Evolutionary conservation across 1,140 invertebrate genomes (phyloP), one percentile per base, ranked within the genome.

Genomic region (Goniozus legneri): DNA sequence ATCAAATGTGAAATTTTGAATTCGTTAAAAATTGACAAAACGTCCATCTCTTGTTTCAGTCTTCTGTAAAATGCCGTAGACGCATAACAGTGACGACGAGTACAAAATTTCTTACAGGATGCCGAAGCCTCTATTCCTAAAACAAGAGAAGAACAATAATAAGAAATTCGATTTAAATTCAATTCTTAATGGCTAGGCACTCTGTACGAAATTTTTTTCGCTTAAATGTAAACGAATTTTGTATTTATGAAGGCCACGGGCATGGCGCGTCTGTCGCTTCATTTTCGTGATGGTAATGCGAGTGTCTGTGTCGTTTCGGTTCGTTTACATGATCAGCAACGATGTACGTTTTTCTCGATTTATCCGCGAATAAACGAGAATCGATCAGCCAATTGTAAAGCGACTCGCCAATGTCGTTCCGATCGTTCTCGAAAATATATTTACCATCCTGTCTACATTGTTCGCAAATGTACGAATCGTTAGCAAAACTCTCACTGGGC

Each of bases 21-120:
- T 7, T 27, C 24, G 6, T 27, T 27, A 12, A 27, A 27, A 27
- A 27, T 27, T 27, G 24, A 27, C 6, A 12, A 27, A 27, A 27
- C 24, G 12, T 20, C 10, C 19, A n/a, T n/a, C n/a, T n/a, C n/a
- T 7, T 18, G 16, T 22, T 1, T 8, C 16, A 18, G 8, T 46
- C n/a, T n/a, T n/a, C n/a, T n/a, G n/a, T n/a, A n/a, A n/a, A n/a
- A n/a, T n/a, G n/a, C n/a, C n/a, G n/a, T n/a, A n/a, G n/a, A n/a
- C n/a, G n/a, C n/a, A n/a, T n/a, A 22, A 15, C 34, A 15, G 12
- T 33, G 42, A 40, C 18, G 56, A 39, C 20, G 46, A 52, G 54
- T 54, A 49, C 38, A 60, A 64, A 69, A 55, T 69, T 63, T 60
- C 65, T 73, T 71, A 71, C 60, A 68, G 47, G 63, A 70, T 62